phyloP scores from a whole-genome alignment of 2,797 vertebrate species.

The Apodemus agrarius region DNA sequence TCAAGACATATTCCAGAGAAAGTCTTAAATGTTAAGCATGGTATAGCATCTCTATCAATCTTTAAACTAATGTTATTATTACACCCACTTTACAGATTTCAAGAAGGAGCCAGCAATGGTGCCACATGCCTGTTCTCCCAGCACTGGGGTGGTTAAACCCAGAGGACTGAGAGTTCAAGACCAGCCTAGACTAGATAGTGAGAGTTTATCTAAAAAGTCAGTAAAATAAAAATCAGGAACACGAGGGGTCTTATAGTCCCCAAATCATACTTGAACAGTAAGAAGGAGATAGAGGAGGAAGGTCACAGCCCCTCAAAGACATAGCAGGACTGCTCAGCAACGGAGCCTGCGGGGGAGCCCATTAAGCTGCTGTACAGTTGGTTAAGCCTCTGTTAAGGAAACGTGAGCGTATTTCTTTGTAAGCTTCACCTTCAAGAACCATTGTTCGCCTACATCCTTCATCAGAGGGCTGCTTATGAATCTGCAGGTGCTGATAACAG shows the following conservation, averaged over 20 bases:
- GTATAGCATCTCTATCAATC: background rate
- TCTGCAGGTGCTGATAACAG: conserved; percentile 64
- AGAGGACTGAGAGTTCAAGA: background rate
- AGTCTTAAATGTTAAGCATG: conserved; percentile 13
- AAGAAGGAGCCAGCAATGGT: background rate
- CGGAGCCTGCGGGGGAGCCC: background rate
- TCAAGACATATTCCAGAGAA: background rate
- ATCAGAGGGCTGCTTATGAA: conserved; percentile 52
- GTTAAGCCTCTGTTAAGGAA: conserved; percentile 7
- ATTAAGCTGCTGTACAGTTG: background rate
- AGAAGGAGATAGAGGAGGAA: background rate
- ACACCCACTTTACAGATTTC: conserved; percentile 44
- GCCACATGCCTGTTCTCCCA: background rate
- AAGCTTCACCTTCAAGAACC: conserved; percentile 38
- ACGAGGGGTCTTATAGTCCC: background rate
- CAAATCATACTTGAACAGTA: background rate
- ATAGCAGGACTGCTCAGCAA: background rate
- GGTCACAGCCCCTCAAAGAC: background rate
- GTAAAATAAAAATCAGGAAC: background rate
- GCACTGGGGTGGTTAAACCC: background rate
- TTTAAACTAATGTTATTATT: background rate
- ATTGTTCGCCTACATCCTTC: conserved; percentile 26
- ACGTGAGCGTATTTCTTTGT: conserved; percentile 16
- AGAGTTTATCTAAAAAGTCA: background rate
- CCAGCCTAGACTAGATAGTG: background rate